phyloP scores from a whole-genome alignment of 2,113 vertebrate species.

The Hassar affinis region DNA sequence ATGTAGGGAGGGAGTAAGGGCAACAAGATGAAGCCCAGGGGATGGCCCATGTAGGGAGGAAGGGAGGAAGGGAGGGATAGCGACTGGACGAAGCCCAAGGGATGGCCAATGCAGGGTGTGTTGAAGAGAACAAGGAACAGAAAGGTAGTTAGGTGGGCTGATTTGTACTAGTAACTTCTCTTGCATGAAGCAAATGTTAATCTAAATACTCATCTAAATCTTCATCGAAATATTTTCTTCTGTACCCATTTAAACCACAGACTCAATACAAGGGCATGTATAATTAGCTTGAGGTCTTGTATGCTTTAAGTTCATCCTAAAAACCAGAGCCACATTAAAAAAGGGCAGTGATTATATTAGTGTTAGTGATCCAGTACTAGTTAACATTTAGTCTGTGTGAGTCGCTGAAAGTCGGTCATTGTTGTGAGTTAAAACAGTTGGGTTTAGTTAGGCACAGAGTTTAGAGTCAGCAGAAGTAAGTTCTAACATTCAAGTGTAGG shows the following conservation, averaged over 20 bases:
- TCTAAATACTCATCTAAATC: no score
- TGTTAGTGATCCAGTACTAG: constrained; percentile 6
- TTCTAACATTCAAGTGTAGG: constrained; percentile 53
- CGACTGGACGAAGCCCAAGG: background rate
- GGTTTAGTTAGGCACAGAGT: constrained; percentile 57
- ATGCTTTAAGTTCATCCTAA: background rate
- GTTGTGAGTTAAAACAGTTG: constrained; percentile 60
- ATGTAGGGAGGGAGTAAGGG: constrained; percentile 45
- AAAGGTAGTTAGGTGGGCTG: background rate
- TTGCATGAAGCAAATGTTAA: background rate
- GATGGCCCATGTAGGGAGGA: constrained; percentile 35
- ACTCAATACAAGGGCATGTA: background rate
- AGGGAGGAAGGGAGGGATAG: constrained; percentile 36
- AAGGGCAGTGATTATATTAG: constrained; percentile 31
- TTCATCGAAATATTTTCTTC: background rate
- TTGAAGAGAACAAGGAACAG: constrained; percentile 47
- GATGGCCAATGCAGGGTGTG: background rate
- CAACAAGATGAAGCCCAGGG: background rate
- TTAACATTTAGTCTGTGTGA: constrained; percentile 41
- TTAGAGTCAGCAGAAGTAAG: constrained; percentile 53
- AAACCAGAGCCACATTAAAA: background rate
- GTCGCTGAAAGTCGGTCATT: constrained; percentile 63
- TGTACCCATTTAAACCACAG: background rate
- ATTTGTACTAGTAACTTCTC: background rate
- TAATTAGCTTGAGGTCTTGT: background rate